Percentiles rank a stretch among this genome's conserved stretches.
These are phyloP conservation scores for Aspidoscelis tigris DNA, from an alignment of 2,113 vertebrate genomes.

Conservation along the genomic window DNA sequence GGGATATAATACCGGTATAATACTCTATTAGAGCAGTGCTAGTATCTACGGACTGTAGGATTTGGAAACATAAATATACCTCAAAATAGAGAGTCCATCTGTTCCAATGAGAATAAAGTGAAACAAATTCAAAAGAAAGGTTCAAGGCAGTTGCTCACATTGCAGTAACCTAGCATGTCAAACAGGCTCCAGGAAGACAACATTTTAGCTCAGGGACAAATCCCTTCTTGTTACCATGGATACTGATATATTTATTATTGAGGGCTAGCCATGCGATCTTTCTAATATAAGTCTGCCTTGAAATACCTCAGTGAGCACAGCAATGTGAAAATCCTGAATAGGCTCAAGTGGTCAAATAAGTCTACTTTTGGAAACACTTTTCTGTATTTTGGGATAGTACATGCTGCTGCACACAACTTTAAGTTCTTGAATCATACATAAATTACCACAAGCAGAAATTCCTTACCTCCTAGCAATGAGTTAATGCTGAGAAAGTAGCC, in stretches of 20 bases:
- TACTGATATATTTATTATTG: slow-evolving; percentile 14
- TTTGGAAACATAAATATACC: neutral
- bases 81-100: neutral
- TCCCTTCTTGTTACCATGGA: slow-evolving; percentile 11
- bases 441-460: neutral
- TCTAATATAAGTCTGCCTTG: neutral
- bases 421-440: neutral
- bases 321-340: neutral
- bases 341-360: neutral
- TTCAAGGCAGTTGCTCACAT: neutral
- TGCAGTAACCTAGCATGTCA: slow-evolving; percentile 1
- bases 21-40: no score
- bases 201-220: slow-evolving; percentile 15
- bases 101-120: neutral
- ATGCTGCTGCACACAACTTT: neutral
- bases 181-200: slow-evolving; percentile 7
- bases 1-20: neutral
- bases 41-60: neutral
- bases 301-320: neutral
- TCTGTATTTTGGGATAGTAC: neutral
- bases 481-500: neutral
- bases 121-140: neutral
- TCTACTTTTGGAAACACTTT: no score
- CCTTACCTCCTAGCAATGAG: neutral
- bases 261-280: neutral